These are phyloP conservation scores for Misgurnus mizolepis DNA, from an alignment of 2,113 vertebrate species.

Conservation along the genomic window DNA sequence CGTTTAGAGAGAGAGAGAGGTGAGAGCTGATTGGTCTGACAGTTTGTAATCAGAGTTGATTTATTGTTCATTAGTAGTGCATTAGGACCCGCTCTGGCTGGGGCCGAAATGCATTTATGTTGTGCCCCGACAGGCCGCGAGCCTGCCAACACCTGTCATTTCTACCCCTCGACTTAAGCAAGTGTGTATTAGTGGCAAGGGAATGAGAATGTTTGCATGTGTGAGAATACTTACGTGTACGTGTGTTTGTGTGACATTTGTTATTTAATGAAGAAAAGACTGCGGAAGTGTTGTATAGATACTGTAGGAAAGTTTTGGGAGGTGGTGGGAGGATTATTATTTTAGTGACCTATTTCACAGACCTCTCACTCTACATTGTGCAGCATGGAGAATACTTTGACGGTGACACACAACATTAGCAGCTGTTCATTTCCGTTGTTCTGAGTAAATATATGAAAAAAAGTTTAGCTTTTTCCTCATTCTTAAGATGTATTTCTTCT, in stretches of 20 bases:
- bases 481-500: neutral
- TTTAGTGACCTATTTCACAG: constrained; percentile 16
- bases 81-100: constrained; percentile 93
- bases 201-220: neutral
- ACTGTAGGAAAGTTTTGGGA: constrained; percentile 10
- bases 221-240: neutral
- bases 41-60: constrained; percentile 99
- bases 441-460: constrained; percentile 36
- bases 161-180: constrained; percentile 85
- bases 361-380: neutral
- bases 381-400: constrained; percentile 62
- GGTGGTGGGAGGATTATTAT: neutral
- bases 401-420: constrained; percentile 65
- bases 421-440: constrained; percentile 69
- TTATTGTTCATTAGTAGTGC: constrained; percentile 99
- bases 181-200: constrained; percentile 55
- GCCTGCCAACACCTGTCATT: constrained; percentile 95
- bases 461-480: constrained; percentile 28
- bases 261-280: neutral
- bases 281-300: constrained; percentile 2
- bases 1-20: constrained; percentile 72
- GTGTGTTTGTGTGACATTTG: neutral
- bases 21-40: constrained; percentile 92
- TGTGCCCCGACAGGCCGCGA: constrained; percentile 87
- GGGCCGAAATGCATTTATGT: constrained; percentile 94